phyloP scores from a whole-genome alignment of 2,888 invertebrate genomes.

The Synergus japonicus region DNA sequence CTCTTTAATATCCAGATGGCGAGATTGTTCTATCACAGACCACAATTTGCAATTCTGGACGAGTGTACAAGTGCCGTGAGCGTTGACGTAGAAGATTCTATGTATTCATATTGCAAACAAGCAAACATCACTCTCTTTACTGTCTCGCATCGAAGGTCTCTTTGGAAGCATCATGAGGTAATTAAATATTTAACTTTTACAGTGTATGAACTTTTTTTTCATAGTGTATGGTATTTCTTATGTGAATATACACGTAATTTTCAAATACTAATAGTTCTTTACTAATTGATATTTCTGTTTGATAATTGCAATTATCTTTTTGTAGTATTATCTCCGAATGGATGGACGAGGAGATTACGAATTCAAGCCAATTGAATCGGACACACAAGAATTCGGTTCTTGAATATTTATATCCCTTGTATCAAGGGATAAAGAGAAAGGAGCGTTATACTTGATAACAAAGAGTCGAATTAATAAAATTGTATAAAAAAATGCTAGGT shows the following conservation, averaged over 20 bases:
- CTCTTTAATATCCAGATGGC: constrained; percentile 86
- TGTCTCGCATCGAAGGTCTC: constrained; percentile 96
- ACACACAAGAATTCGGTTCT: constrained; percentile 95
- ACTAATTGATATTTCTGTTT: background rate
- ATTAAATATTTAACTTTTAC: background rate
- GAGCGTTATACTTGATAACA: constrained; percentile 31
- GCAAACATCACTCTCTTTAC: constrained; percentile 96
- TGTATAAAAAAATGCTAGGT: constrained; percentile 39
- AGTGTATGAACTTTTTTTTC: no score
- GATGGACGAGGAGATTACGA: constrained; percentile 95
- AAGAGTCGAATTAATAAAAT: constrained; percentile 13
- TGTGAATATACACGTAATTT: no score
- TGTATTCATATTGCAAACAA: constrained; percentile 95
- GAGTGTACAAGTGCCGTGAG: constrained; percentile 99
- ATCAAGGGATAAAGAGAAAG: constrained; percentile 43
- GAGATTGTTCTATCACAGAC: constrained; percentile 96
- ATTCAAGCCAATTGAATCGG: constrained; percentile 91
- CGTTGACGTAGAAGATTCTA: constrained; percentile 97
- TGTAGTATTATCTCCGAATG: constrained; percentile 93
- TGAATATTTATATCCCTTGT: constrained; percentile 79
- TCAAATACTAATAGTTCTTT: constrained; percentile 15
- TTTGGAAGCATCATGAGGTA: constrained; percentile 98
- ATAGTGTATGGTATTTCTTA: no score
- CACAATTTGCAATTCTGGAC: constrained; percentile 98
- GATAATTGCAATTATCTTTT: constrained; percentile 53